Percentiles rank a stretch among this genome's conserved stretches.
Evolutionary conservation across 2,888 invertebrate species (phyloP).

Genomic region (Barypeithes pellucidus): DNA sequence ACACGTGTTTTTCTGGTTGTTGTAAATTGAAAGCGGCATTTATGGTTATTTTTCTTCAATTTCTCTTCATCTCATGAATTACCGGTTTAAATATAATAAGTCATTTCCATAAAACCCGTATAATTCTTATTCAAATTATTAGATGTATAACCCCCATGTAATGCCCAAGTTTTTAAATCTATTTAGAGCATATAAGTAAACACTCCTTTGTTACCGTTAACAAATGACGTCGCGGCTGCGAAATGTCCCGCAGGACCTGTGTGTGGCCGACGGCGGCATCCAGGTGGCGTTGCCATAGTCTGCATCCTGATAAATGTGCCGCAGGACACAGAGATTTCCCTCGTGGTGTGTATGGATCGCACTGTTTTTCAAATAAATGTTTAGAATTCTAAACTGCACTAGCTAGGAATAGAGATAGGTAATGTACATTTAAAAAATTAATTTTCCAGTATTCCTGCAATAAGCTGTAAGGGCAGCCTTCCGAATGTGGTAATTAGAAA

Average conservation of each 20-base stretch:
- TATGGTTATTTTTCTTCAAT: no score
- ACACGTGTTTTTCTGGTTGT: no score
- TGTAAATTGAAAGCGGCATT: no score
- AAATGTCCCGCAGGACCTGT: constrained; percentile 46
- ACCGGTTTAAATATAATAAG: no score
- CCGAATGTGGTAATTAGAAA: no score
- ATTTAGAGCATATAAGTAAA: constrained; percentile 40
- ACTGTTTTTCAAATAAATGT: constrained; percentile 23
- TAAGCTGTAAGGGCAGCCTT: no score
- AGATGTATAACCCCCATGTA: background rate
- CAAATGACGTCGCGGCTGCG: constrained; percentile 47
- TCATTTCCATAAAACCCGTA: no score
- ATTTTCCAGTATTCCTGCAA: no score
- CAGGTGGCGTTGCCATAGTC: constrained; percentile 33
- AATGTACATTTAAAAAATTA: no score
- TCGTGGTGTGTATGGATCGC: constrained; percentile 38
- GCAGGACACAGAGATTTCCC: constrained; percentile 50
- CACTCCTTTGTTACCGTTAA: constrained; percentile 47
- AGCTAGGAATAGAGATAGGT: background rate
- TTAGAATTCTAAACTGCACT: background rate
- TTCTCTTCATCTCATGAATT: no score
- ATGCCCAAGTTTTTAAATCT: background rate
- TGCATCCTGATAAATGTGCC: constrained; percentile 53
- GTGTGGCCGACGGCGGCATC: constrained; percentile 33
- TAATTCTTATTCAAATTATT: no score